Base-by-base conservation (phyloP, 2,888 invertebrate genomes). In the Gnatocerus cornutus region DNA sequence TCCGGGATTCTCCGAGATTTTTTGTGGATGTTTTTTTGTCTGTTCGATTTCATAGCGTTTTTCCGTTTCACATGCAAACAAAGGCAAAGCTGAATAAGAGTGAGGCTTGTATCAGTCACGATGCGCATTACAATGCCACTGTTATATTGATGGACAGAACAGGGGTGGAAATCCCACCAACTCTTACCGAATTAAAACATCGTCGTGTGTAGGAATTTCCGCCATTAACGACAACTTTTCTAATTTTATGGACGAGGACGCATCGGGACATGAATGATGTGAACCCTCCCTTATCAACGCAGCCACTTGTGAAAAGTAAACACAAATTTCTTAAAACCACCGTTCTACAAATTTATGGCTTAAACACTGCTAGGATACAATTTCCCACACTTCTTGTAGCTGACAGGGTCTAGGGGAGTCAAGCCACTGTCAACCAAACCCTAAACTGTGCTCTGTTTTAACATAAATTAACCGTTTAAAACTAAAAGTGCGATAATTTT, bases 301-400 rank as follows among this genome's bases (percentile, higher is more conserved):
- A 73, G 71, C 74, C 76, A 76, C 76, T 76, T 76, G 76, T 74
- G 75, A 75, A 76, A 75, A 67, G 73, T 75, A 76, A 76, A 76
- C 76, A 76, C 37, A 69, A 66, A 69, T 75, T 74, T 72, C 71
- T 73, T 73, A 59, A 69, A 61, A 72, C 73, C 69, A 61, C 59
- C 64, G 59, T 61, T 61, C 61, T 50, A 61, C 61, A 61, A 67
- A 69, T 63, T 63, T 63, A 63, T 63, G 63, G 63, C 52, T 52
- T 52, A 53, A 53, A 63, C 61, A 61, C 39, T 45, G 59, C 46
- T 33, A 30, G 59, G 45, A 48, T 46, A 53, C 53, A 30, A 43
- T 52, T 62, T 63, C 63, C 63, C 63, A 63, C 63, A 63, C 63
- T 63, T 63, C 53, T 43, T 41, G 52, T 30, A 27, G 41, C 12